A percentile compares a stretch with the other conserved stretches of the same genome.
These are phyloP conservation scores for Amiota mariae DNA, from an alignment of 2,888 invertebrate genomes.

Conservation along the genomic window DNA sequence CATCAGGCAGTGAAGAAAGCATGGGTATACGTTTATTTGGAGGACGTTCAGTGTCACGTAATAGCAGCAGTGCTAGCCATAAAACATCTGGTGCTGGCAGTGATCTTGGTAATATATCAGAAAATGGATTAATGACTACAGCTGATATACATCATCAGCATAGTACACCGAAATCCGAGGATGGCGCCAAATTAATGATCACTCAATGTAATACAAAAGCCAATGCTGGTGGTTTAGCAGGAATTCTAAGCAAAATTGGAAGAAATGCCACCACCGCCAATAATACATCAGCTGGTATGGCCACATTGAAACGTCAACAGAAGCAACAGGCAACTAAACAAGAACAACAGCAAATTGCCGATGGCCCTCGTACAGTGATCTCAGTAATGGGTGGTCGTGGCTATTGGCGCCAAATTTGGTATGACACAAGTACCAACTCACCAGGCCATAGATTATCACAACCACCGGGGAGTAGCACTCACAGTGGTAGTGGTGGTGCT, in stretches of 20 bases:
- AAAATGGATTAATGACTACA: conserved; percentile 74
- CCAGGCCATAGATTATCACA: conserved; percentile 49
- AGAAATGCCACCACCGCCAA: background rate
- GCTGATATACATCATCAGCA: conserved; percentile 64
- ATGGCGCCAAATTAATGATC: conserved; percentile 56
- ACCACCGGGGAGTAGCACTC: too few relatives aligned
- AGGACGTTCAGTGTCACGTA: conserved; percentile 81
- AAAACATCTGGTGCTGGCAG: conserved; percentile 74
- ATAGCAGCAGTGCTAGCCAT: conserved; percentile 84
- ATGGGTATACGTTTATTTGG: conserved; percentile 78
- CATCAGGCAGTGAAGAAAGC: conserved; percentile 90
- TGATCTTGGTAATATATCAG: conserved; percentile 75
- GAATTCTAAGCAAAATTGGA: background rate
- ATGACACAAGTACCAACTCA: conserved; percentile 70
- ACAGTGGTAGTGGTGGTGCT: conserved; percentile 28
- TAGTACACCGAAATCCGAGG: conserved; percentile 65
- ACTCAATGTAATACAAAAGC: conserved; percentile 20
- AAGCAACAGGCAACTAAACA: conserved; percentile 66
- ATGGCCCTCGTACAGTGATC: conserved; percentile 83
- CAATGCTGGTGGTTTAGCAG: background rate
- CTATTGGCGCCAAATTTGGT: conserved; percentile 87
- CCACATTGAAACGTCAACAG: conserved; percentile 71
- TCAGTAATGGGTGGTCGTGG: conserved; percentile 92
- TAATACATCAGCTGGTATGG: conserved; percentile 57
- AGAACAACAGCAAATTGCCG: conserved; percentile 63